These are phyloP conservation scores for Hydrolagus colliei DNA, from an alignment of 2,797 vertebrate species.

Conservation along the genomic window DNA sequence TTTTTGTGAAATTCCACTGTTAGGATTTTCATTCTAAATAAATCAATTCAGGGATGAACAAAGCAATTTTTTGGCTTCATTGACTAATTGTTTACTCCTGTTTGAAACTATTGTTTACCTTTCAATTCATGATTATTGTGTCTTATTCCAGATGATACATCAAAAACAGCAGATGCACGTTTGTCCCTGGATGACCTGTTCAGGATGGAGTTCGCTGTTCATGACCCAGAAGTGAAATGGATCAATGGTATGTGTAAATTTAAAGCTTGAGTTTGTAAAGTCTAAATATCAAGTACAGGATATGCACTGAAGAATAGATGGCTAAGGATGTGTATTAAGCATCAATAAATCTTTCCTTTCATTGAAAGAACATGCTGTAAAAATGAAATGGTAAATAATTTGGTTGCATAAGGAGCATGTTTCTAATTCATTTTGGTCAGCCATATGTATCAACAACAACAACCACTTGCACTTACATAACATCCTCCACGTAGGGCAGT, in stretches of 20 bases:
- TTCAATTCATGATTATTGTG: slow-evolving; percentile 28
- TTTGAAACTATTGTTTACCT: not conserved
- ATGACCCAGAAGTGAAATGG: slow-evolving; percentile 86
- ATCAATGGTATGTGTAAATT: slow-evolving; percentile 75
- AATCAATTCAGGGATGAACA: too few relatives aligned
- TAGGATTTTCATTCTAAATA: too few relatives aligned
- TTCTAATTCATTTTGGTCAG: too few relatives aligned
- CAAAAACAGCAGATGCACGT: slow-evolving; percentile 78
- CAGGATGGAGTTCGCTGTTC: slow-evolving; percentile 71
- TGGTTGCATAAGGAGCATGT: too few relatives aligned
- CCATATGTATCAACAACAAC: too few relatives aligned
- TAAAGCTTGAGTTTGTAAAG: not conserved
- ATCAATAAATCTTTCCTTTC: not conserved
- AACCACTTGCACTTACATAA: too few relatives aligned
- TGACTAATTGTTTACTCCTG: too few relatives aligned
- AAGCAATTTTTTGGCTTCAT: too few relatives aligned
- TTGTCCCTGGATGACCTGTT: slow-evolving; percentile 87
- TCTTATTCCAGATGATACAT: slow-evolving; percentile 69
- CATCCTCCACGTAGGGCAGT: too few relatives aligned
- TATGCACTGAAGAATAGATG: not conserved
- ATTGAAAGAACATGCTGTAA: not conserved
- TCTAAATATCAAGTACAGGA: not conserved
- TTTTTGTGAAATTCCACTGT: too few relatives aligned
- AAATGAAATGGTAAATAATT: too few relatives aligned
- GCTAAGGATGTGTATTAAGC: not conserved